phyloP scores from a whole-genome alignment of 2,797 vertebrate species.

The Dendrocincla tyrannina region DNA sequence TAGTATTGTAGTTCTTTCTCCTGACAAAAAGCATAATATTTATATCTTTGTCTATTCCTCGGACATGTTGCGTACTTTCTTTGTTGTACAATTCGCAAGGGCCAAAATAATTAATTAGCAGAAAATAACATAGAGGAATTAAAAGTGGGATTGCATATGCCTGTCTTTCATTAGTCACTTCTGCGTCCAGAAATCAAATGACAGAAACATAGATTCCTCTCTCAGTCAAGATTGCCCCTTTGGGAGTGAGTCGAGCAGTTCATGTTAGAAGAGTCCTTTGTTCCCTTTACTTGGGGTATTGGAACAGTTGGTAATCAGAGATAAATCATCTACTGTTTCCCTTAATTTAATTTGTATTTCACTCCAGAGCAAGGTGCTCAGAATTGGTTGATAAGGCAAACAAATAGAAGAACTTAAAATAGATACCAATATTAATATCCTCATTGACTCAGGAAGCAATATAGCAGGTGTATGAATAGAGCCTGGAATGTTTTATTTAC shows the following conservation, averaged over 20 bases:
- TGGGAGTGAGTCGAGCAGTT: conserved; percentile 61
- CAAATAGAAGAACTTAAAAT: conserved; percentile 35
- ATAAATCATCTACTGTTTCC: conserved; percentile 44
- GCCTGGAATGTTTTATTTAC: neutral
- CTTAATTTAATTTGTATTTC: conserved; percentile 61
- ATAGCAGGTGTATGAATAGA: neutral
- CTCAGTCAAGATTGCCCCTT: conserved; percentile 57
- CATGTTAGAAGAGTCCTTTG: conserved; percentile 62
- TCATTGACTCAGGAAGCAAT: neutral
- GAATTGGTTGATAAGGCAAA: conserved; percentile 7
- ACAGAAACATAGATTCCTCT: conserved; percentile 48
- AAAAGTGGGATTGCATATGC: neutral
- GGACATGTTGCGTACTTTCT: neutral
- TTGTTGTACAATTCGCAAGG: conserved; percentile 7
- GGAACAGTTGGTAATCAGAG: conserved; percentile 25
- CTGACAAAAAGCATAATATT: neutral
- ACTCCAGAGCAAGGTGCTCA: conserved; percentile 30
- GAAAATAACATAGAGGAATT: neutral
- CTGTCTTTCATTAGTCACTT: conserved; percentile 46
- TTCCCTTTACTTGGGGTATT: conserved; percentile 50
- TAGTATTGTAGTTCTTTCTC: neutral
- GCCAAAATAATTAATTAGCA: neutral
- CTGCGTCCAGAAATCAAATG: conserved; percentile 52
- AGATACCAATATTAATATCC: neutral
- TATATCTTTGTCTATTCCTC: neutral